Evolutionary conservation across 2,888 invertebrate species (phyloP).

Genomic region (Lepidochrysops patricia): DNA sequence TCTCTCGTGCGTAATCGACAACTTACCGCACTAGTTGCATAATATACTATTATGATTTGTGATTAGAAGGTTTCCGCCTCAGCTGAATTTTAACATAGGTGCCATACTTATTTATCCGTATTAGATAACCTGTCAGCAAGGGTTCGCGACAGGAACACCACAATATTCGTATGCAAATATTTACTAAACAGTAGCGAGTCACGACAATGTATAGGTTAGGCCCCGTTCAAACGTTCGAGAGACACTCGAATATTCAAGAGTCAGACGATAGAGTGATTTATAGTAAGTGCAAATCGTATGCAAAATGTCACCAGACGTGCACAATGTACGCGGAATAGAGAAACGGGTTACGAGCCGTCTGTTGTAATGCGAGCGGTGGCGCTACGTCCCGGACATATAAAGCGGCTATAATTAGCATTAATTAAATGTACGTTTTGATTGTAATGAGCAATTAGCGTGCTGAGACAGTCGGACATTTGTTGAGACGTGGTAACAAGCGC

Average conservation of each 20-base stretch:
- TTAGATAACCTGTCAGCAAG: neutral
- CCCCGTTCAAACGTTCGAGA: neutral
- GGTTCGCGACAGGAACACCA: neutral
- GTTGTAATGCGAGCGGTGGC: conserved; percentile 26
- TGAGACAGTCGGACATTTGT: neutral
- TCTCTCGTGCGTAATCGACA: no score
- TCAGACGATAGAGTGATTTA: conserved; percentile 19
- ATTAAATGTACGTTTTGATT: neutral
- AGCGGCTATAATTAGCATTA: conserved; percentile 7
- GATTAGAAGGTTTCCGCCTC: neutral
- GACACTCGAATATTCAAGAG: conserved; percentile 8
- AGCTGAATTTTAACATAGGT: neutral
- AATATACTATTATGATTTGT: neutral
- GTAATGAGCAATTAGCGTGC: conserved; percentile 3
- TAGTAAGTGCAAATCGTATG: conserved; percentile 13
- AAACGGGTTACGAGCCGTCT: conserved; percentile 28
- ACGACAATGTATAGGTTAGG: neutral
- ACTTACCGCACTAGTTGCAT: no score
- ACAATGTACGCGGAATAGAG: conserved; percentile 22
- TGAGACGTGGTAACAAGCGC: neutral
- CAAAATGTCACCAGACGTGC: conserved; percentile 18
- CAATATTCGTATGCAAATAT: neutral
- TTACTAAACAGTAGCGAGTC: neutral
- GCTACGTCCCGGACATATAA: conserved; percentile 8
- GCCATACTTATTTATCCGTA: neutral